Evolutionary conservation across 2,113 vertebrate genomes (phyloP).

Genomic region (Nothocercus nigrocapillus): DNA sequence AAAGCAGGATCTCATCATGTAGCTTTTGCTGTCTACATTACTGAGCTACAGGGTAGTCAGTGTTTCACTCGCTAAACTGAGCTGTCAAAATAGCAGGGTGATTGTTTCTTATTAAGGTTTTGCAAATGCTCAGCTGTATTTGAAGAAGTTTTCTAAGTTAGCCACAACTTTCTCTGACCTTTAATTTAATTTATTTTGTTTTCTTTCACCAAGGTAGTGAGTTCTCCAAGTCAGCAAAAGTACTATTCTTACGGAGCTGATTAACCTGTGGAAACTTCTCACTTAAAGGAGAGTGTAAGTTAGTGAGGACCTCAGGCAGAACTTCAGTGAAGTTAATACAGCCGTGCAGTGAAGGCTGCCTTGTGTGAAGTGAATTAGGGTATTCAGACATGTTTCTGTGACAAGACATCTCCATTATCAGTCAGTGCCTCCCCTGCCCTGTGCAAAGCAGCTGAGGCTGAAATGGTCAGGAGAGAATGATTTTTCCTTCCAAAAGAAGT

Average conservation of each 20-base stretch:
- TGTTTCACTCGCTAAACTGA: background rate
- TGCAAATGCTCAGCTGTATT: background rate
- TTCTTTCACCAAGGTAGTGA: background rate
- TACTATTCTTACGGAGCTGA: background rate
- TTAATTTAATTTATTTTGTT: constrained; percentile 53
- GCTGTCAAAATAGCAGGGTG: constrained; percentile 2
- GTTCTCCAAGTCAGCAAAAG: constrained; percentile 55
- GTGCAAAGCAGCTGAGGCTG: background rate
- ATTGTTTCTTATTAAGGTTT: constrained; percentile 29
- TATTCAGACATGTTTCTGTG: background rate
- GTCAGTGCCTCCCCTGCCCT: background rate
- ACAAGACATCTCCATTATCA: background rate
- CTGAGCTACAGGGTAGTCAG: background rate
- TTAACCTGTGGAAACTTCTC: background rate
- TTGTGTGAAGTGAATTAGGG: background rate
- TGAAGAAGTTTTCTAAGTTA: background rate
- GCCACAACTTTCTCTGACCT: constrained; percentile 34
- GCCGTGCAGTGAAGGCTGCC: fast-evolving
- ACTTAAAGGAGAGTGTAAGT: background rate
- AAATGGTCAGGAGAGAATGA: background rate
- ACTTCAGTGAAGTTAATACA: background rate
- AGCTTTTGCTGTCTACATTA: constrained; percentile 19
- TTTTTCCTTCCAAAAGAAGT: background rate
- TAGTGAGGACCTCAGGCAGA: background rate
- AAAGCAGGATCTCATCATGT: background rate